phyloP scores from a whole-genome alignment of 2,888 invertebrate species.

The Tuberolachnus salignus region DNA sequence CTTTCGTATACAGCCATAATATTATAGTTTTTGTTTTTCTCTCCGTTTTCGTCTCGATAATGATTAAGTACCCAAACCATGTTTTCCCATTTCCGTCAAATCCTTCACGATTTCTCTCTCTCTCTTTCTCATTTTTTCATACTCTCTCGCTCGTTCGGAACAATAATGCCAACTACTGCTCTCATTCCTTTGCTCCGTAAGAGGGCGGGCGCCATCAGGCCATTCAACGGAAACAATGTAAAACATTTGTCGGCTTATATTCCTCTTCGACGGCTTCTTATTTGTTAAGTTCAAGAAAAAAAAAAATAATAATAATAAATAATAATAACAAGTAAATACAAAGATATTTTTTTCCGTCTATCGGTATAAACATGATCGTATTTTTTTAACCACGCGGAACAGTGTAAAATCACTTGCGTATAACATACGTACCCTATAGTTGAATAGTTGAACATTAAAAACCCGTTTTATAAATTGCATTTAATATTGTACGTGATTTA shows the following conservation, averaged over 20 bases:
- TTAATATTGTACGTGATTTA: too few relatives aligned
- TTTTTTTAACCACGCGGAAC: constrained; percentile 1
- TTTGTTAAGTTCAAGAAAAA: constrained; percentile 38
- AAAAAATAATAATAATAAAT: too few relatives aligned
- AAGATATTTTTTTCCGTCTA: constrained; percentile 12
- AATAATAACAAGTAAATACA: too few relatives aligned
- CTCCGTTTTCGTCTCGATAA: constrained; percentile 14
- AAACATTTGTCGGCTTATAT: constrained; percentile 29
- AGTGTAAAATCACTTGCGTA: constrained; percentile 21
- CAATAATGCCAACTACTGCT: constrained; percentile 26
- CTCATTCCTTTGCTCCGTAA: background rate
- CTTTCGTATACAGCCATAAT: constrained; percentile 32
- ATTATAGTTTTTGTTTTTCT: constrained; percentile 25
- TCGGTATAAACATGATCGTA: constrained; percentile 3
- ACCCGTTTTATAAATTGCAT: too few relatives aligned
- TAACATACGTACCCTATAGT: too few relatives aligned
- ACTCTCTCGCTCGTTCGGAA: background rate
- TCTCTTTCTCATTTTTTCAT: too few relatives aligned
- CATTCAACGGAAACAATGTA: constrained; percentile 38
- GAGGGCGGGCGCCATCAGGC: background rate
- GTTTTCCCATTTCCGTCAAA: constrained; percentile 42
- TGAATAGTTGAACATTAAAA: constrained; percentile 12
- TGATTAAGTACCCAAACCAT: constrained; percentile 44
- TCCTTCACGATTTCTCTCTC: background rate
- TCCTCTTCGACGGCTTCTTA: constrained; percentile 20